phyloP scores from a whole-genome alignment of 2,888 invertebrate genomes.

The Thera obeliscata region DNA sequence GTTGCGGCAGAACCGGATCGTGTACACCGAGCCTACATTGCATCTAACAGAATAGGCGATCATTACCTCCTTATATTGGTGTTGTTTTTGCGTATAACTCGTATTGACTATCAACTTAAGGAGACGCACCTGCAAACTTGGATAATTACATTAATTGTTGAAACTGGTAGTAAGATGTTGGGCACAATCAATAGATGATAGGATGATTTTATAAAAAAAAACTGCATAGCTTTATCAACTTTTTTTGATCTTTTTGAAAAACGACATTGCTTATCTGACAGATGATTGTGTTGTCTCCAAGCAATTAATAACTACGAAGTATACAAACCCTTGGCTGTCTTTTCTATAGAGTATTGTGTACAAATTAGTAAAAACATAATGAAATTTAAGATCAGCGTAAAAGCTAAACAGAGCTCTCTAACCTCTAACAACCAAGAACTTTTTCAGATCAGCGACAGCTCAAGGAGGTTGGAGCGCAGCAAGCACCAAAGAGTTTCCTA shows the following conservation, averaged over 20 bases:
- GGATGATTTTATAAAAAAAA: slow-evolving; percentile 7
- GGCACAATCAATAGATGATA: slow-evolving; percentile 20
- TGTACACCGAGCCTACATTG: slow-evolving; percentile 4
- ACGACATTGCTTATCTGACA: slow-evolving; percentile 6
- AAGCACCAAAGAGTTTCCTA: too few relatives aligned
- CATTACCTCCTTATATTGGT: slow-evolving; percentile 66
- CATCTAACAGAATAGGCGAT: slow-evolving; percentile 50
- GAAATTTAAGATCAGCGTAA: too few relatives aligned
- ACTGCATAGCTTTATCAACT: slow-evolving; percentile 1
- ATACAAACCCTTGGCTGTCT: too few relatives aligned
- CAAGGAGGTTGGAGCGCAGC: too few relatives aligned
- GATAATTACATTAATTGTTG: slow-evolving; percentile 69
- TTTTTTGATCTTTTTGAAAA: neutral
- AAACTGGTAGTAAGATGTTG: slow-evolving; percentile 52
- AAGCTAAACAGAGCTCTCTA: too few relatives aligned
- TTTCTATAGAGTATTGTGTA: too few relatives aligned
- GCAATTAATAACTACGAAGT: too few relatives aligned
- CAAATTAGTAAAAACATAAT: too few relatives aligned
- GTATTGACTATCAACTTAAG: slow-evolving; percentile 70
- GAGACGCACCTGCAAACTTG: slow-evolving; percentile 75
- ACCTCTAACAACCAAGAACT: too few relatives aligned
- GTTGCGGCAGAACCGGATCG: slow-evolving; percentile 20
- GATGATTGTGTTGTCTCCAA: neutral
- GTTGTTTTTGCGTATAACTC: slow-evolving; percentile 65
- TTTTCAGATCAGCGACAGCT: too few relatives aligned